Evolutionary conservation across 2,797 vertebrate species (phyloP).

Genomic region (Mus spretus): DNA sequence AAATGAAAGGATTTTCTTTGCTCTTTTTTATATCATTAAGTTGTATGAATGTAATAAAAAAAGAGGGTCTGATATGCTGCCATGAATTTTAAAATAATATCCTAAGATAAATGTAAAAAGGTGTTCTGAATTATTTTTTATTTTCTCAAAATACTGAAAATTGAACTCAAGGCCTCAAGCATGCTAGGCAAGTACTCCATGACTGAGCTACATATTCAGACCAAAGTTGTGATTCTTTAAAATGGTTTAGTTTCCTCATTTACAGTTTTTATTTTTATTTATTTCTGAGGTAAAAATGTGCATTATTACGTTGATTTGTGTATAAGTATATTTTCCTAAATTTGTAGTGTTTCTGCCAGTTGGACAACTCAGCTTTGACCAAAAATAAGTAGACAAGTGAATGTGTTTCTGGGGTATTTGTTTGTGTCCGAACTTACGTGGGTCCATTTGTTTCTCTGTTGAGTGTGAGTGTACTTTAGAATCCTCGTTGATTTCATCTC

Average conservation of each 20-base stretch:
- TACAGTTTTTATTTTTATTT: background rate
- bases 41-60: background rate
- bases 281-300: background rate
- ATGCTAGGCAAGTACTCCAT: background rate
- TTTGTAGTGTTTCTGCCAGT: background rate
- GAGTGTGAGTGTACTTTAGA: background rate
- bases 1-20: background rate
- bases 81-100: background rate
- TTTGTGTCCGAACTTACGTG: background rate
- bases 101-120: background rate
- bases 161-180: background rate
- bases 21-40: background rate
- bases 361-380: background rate
- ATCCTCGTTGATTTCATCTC: background rate
- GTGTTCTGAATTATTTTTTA: background rate
- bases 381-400: background rate
- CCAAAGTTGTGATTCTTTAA: background rate
- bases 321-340: background rate
- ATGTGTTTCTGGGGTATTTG: background rate
- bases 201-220: background rate
- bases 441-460: background rate
- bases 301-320: background rate
- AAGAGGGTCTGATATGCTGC: background rate
- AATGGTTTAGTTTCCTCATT: background rate
- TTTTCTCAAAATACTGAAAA: background rate